phyloP scores from a whole-genome alignment of 2,113 vertebrate species.

The Leucoraja erinaceus region DNA sequence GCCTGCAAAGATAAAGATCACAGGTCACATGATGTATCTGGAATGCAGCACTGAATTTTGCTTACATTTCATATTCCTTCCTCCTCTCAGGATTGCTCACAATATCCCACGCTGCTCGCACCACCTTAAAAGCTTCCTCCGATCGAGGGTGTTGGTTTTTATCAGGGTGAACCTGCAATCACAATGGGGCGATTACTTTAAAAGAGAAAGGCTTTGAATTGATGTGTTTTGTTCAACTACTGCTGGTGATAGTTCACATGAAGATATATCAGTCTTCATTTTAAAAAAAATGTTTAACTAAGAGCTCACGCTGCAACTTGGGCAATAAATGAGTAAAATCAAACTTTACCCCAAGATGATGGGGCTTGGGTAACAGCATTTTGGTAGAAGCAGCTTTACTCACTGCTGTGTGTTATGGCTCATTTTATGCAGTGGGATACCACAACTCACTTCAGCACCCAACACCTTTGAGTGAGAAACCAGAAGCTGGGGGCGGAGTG shows the following conservation, averaged over 20 bases:
- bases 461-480: neutral
- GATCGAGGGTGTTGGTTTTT: conserved; percentile 87
- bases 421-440: neutral
- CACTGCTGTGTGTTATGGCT: neutral
- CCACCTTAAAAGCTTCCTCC: conserved; percentile 87
- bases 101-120: conserved; percentile 88
- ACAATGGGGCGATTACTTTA: conserved; percentile 9
- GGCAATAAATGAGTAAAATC: neutral
- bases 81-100: conserved; percentile 84
- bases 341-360: neutral
- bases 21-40: neutral
- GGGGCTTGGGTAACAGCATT: neutral
- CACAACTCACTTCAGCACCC: neutral
- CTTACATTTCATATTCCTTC: conserved; percentile 83
- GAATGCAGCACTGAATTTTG: conserved; percentile 39
- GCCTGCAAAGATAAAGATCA: neutral
- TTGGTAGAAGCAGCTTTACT: neutral
- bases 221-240: neutral
- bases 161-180: conserved; percentile 82
- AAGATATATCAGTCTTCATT: neutral
- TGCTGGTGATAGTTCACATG: neutral
- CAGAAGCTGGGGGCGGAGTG: neutral
- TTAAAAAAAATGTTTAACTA: neutral
- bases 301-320: neutral
- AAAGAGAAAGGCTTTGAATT: neutral